These are phyloP conservation scores for Merops nubicus DNA, from an alignment of 2,113 vertebrate genomes.

Conservation along the genomic window DNA sequence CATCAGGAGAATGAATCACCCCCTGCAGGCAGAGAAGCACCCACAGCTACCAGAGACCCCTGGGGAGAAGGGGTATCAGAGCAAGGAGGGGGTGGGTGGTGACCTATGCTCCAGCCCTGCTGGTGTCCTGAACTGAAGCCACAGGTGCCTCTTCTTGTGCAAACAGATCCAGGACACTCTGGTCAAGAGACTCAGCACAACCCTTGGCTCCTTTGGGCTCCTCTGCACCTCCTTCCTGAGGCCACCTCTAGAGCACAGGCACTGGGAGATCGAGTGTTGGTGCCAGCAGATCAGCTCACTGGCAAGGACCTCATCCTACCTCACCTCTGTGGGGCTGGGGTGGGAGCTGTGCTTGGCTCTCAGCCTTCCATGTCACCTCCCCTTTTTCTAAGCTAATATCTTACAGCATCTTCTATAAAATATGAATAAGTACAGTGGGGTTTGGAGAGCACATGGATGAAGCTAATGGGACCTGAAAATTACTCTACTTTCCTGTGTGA, in stretches of 20 bases:
- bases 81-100: background rate
- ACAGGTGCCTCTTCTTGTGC: accelerated
- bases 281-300: accelerated
- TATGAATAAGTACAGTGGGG: background rate
- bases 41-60: background rate
- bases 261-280: accelerated
- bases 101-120: accelerated
- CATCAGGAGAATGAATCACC: background rate
- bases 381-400: background rate
- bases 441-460: background rate
- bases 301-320: background rate
- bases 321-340: background rate
- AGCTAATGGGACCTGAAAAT: conserved; percentile 24
- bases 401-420: background rate
- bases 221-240: background rate
- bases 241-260: background rate
- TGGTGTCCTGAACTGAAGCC: background rate
- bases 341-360: background rate
- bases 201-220: background rate
- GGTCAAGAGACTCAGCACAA: accelerated
- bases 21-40: accelerated
- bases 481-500: background rate
- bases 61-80: background rate
- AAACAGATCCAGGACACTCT: background rate
- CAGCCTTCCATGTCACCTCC: background rate